Evolutionary conservation across 2,797 vertebrate species (phyloP).

Genomic region (Notolabrus celidotus): DNA sequence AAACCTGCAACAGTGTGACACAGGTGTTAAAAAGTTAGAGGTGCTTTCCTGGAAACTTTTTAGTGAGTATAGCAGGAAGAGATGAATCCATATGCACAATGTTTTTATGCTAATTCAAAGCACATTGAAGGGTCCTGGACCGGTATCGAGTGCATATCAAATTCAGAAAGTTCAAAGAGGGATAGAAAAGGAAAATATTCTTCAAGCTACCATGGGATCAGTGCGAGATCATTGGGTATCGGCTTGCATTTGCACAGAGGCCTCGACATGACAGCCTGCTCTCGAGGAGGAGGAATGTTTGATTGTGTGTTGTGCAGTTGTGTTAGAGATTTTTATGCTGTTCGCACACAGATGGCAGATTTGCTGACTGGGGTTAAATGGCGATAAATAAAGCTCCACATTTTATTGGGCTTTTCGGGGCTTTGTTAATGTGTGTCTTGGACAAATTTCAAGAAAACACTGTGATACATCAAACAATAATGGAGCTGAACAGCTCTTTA

Average conservation of each 20-base stretch:
- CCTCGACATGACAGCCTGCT: constrained; percentile 29
- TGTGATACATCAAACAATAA: constrained; percentile 47
- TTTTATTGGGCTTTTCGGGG: constrained; percentile 10
- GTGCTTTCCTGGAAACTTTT: constrained; percentile 57
- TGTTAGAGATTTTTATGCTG: constrained; percentile 9
- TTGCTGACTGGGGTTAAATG: constrained; percentile 30
- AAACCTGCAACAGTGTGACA: constrained; percentile 33
- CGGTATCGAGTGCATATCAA: constrained; percentile 53
- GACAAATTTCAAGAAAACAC: constrained; percentile 22
- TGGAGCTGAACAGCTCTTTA: constrained; percentile 23
- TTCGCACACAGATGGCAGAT: constrained; percentile 27
- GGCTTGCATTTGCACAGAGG: constrained; percentile 42
- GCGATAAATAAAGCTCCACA: not conserved
- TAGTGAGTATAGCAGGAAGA: constrained; percentile 27
- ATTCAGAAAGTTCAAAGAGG: constrained; percentile 68
- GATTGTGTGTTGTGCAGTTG: constrained; percentile 25
- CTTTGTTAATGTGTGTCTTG: constrained; percentile 6
- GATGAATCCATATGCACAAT: constrained; percentile 32
- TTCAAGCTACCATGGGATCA: constrained; percentile 50
- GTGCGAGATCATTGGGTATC: constrained; percentile 62
- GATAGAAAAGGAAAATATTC: constrained; percentile 52
- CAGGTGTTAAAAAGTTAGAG: constrained; percentile 57
- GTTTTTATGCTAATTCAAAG: constrained; percentile 53
- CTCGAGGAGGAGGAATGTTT: constrained; percentile 2
- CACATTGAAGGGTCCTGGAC: constrained; percentile 17